These are phyloP conservation scores for Hetaerina americana DNA, from an alignment of 1,140 invertebrate species.

Conservation along the genomic window DNA sequence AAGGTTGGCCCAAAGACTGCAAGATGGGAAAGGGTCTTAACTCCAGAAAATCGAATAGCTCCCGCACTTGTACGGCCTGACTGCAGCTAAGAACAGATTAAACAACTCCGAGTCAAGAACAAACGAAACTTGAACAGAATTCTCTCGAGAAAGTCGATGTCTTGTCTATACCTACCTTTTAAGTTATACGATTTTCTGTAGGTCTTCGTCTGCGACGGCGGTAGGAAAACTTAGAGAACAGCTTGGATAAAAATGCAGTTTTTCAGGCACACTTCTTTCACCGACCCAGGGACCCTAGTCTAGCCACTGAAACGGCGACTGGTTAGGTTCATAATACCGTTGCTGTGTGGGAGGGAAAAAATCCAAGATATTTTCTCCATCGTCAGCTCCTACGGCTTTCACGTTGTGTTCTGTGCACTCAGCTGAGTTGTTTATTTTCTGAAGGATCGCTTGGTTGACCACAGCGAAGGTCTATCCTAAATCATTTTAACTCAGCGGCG, in stretches of 20 bases:
- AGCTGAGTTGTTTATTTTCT: neutral
- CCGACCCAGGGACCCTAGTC: no score
- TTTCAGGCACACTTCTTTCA: no score
- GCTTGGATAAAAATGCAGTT: no score
- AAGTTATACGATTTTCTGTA: neutral
- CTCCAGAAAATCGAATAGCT: neutral
- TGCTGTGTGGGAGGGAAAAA: neutral
- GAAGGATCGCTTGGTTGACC: neutral
- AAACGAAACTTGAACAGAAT: neutral
- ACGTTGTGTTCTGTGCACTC: neutral
- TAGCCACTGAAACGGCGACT: no score
- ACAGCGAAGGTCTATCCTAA: neutral
- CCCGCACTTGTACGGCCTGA: neutral
- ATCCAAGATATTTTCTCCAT: neutral
- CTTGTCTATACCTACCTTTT: neutral
- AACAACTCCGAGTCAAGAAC: neutral
- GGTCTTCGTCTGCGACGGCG: neutral
- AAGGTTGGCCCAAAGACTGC: no score
- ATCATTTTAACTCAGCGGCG: neutral
- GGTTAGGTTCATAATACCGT: no score
- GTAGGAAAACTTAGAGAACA: neutral
- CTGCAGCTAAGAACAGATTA: neutral
- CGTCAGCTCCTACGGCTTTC: neutral
- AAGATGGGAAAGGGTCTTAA: neutral
- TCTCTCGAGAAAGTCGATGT: neutral